phyloP scores from a whole-genome alignment of 2,797 vertebrate genomes.

The Chiloscyllium punctatum region DNA sequence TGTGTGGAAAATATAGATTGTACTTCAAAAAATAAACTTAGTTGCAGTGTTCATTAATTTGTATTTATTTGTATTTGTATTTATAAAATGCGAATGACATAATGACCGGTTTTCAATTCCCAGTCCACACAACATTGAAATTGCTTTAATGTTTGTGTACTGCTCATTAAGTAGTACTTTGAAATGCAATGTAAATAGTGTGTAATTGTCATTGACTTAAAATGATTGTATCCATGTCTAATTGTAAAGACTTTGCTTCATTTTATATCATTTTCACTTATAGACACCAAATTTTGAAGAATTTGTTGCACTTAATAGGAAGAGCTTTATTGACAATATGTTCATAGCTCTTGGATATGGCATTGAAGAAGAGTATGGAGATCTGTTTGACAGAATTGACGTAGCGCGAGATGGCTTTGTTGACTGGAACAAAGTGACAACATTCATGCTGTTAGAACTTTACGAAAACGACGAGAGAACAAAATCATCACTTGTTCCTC shows the following conservation, averaged over 20 bases:
- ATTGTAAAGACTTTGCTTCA: slow-evolving; percentile 1
- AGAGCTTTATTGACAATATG: slow-evolving; percentile 59
- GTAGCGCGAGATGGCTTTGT: slow-evolving; percentile 59
- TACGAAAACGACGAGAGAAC: slow-evolving; percentile 64
- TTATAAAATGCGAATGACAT: neutral
- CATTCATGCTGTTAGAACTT: slow-evolving; percentile 66
- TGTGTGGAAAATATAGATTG: neutral
- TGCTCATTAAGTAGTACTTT: neutral
- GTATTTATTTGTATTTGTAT: neutral
- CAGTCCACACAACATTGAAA: neutral
- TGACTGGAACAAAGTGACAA: slow-evolving; percentile 65
- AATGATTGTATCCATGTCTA: neutral
- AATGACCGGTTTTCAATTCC: neutral
- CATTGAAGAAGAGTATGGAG: slow-evolving; percentile 63
- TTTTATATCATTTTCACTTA: slow-evolving; percentile 38
- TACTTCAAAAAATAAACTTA: neutral
- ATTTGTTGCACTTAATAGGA: slow-evolving; percentile 53
- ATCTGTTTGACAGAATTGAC: slow-evolving; percentile 70
- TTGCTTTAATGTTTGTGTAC: neutral
- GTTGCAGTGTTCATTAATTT: neutral
- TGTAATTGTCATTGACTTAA: neutral
- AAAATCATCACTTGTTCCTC: slow-evolving; percentile 50
- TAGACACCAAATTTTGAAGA: slow-evolving; percentile 45
- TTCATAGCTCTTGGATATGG: slow-evolving; percentile 53
- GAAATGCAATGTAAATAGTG: neutral